phyloP scores from a whole-genome alignment of 2,888 invertebrate species.

The Ornithoptera priamus region DNA sequence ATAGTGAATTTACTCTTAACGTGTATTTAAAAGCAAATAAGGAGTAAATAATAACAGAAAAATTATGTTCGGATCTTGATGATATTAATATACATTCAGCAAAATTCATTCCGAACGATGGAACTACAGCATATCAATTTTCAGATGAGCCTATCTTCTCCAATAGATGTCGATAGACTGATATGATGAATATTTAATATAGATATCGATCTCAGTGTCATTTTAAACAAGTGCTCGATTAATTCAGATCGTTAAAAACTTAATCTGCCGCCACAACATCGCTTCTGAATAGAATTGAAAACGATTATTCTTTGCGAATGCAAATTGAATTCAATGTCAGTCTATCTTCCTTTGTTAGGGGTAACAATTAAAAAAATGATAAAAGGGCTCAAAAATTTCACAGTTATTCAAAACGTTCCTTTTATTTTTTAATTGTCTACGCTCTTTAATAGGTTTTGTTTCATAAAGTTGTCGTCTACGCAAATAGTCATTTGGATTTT shows the following conservation, averaged over 20 bases:
- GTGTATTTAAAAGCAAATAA: too few relatives aligned
- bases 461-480: neutral
- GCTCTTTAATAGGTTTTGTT: neutral
- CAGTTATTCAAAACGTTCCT: conserved; percentile 25
- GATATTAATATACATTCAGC: too few relatives aligned
- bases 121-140: too few relatives aligned
- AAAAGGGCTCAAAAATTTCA: conserved; percentile 23
- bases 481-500: neutral
- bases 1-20: too few relatives aligned
- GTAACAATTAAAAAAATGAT: conserved; percentile 59
- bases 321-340: conserved; percentile 47
- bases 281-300: conserved; percentile 40
- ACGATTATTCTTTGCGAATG: conserved; percentile 49
- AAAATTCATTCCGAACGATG: too few relatives aligned
- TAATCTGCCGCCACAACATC: conserved; percentile 34
- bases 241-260: conserved; percentile 36
- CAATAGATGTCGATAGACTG: too few relatives aligned
- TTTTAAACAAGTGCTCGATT: conserved; percentile 17
- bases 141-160: too few relatives aligned
- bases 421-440: conserved; percentile 21
- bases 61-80: too few relatives aligned
- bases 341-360: conserved; percentile 60
- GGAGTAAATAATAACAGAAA: too few relatives aligned
- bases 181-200: neutral
- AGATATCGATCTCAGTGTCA: neutral